Percentiles rank a stretch among this genome's conserved stretches.
Evolutionary conservation across 2,888 invertebrate genomes (phyloP).

Genomic region (Cephus nigrinus): DNA sequence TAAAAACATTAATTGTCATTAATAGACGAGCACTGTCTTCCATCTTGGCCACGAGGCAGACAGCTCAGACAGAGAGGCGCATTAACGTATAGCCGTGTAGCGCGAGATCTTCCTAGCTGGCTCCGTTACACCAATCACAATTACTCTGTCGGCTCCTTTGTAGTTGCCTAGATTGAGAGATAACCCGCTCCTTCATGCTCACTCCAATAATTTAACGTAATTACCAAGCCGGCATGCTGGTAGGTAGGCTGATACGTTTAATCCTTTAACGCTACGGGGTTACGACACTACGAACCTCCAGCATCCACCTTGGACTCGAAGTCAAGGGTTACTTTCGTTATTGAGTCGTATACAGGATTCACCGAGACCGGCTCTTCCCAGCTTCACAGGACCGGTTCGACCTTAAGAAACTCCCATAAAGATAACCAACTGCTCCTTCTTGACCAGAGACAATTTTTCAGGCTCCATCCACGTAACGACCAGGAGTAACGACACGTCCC

Average conservation of each 20-base stretch:
- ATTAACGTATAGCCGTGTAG: constrained; percentile 8
- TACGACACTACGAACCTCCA: not conserved
- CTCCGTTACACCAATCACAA: constrained; percentile 53
- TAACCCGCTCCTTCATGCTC: constrained; percentile 50
- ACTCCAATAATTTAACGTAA: constrained; percentile 57
- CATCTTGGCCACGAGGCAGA: constrained; percentile 26
- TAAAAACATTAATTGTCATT: constrained; percentile 43
- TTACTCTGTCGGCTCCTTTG: constrained; percentile 49
- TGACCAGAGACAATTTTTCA: not conserved
- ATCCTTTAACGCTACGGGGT: constrained; percentile 8
- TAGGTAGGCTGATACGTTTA: constrained; percentile 13
- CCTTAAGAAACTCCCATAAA: not conserved
- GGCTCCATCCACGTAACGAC: not conserved
- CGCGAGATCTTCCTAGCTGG: constrained; percentile 32
- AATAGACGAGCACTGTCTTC: constrained; percentile 33
- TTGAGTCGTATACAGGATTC: not conserved
- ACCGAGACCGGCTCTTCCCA: not conserved
- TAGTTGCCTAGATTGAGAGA: constrained; percentile 53
- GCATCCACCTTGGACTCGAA: not conserved
- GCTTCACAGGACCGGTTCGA: not conserved
- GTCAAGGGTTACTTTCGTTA: constrained; percentile 1
- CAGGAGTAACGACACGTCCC: not conserved
- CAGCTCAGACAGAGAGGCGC: constrained; percentile 13
- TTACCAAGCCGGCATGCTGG: constrained; percentile 41
- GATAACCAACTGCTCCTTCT: not conserved